phyloP scores from a whole-genome alignment of 2,113 vertebrate species.

The Serinus canaria region DNA sequence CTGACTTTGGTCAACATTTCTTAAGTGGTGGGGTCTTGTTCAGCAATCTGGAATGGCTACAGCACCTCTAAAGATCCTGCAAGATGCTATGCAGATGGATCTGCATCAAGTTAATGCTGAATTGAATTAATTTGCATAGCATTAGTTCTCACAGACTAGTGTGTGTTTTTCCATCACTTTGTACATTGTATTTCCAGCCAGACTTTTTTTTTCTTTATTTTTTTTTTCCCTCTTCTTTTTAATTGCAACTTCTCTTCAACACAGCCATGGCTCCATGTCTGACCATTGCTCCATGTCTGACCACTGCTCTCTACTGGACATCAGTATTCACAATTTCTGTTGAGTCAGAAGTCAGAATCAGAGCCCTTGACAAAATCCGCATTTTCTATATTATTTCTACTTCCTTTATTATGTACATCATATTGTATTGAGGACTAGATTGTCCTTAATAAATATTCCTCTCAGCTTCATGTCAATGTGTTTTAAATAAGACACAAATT shows the following conservation, averaged over 20 bases:
- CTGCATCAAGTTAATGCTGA: slow-evolving; percentile 65
- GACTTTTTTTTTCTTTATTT: not conserved
- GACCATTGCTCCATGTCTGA: not conserved
- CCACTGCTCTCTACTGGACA: not conserved
- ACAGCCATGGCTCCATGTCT: not conserved
- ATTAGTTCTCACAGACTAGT: slow-evolving; percentile 65
- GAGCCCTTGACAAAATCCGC: not conserved
- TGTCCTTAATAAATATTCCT: not conserved
- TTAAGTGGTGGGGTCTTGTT: not conserved
- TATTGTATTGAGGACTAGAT: not conserved
- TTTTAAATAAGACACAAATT: not conserved
- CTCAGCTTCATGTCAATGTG: not conserved
- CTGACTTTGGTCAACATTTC: slow-evolving; percentile 8
- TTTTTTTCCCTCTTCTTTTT: not conserved
- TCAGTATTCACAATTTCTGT: not conserved
- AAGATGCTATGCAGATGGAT: slow-evolving; percentile 63
- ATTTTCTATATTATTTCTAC: not conserved
- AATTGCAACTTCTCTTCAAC: not conserved
- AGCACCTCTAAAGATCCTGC: slow-evolving; percentile 48
- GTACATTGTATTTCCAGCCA: slow-evolving; percentile 51
- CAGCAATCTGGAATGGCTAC: slow-evolving; percentile 48
- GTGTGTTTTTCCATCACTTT: slow-evolving; percentile 64
- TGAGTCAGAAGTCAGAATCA: not conserved
- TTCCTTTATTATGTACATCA: not conserved
- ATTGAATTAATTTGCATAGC: slow-evolving; percentile 67